phyloP scores from a whole-genome alignment of 2,888 invertebrate genomes.

The Plebejus argus region DNA sequence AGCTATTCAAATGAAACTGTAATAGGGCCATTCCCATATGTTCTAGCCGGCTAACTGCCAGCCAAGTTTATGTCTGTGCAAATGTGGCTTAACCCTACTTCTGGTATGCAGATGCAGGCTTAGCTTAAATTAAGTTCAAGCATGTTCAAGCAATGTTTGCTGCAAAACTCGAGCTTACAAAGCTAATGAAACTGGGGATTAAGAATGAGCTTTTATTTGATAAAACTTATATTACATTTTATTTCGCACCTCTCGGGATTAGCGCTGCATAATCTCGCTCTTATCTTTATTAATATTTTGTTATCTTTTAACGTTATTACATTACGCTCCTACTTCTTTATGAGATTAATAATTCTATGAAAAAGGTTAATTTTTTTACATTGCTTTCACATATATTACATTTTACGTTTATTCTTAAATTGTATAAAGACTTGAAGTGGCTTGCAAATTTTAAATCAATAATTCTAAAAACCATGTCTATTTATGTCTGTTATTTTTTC shows the following conservation, averaged over 20 bases:
- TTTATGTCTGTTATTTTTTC: too few relatives aligned
- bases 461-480: too few relatives aligned
- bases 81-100: slow-evolving; percentile 51
- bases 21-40: slow-evolving; percentile 33
- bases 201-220: slow-evolving; percentile 31
- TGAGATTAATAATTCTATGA: not conserved
- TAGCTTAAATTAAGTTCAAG: slow-evolving; percentile 55
- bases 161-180: slow-evolving; percentile 35
- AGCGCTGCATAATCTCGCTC: slow-evolving; percentile 17
- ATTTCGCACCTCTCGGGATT: slow-evolving; percentile 16
- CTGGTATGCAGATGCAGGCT: slow-evolving; percentile 57
- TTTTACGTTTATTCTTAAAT: not conserved
- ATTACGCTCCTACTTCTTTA: not conserved
- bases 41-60: slow-evolving; percentile 28
- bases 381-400: not conserved
- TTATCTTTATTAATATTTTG: slow-evolving; percentile 18
- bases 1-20: slow-evolving; percentile 29
- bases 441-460: too few relatives aligned
- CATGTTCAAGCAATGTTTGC: slow-evolving; percentile 47
- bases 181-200: slow-evolving; percentile 34
- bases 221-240: slow-evolving; percentile 26
- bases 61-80: slow-evolving; percentile 45
- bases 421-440: too few relatives aligned
- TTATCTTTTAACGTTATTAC: slow-evolving; percentile 15
- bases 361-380: not conserved